phyloP scores from a whole-genome alignment of 2,797 vertebrate genomes.

The Apogon hyalosoma region DNA sequence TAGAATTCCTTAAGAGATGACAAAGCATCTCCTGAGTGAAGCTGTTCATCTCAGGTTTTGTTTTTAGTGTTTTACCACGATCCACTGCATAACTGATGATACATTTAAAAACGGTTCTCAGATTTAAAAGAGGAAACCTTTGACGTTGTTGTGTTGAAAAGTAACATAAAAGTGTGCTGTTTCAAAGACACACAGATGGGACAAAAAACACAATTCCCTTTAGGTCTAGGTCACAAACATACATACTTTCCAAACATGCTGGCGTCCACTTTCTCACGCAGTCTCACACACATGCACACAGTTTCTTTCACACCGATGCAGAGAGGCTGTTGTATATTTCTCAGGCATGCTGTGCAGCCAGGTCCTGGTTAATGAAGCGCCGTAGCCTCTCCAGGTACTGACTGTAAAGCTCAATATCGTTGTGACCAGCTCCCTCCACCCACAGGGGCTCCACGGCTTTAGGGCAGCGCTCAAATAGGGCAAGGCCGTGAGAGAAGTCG shows the following conservation, averaged over 20 bases:
- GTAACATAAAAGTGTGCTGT: conserved; percentile 64
- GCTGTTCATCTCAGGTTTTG: conserved; percentile 10
- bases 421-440: conserved; percentile 98
- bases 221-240: conserved; percentile 39
- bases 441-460: conserved; percentile 98
- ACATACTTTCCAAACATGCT: conserved; percentile 51
- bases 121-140: conserved; percentile 51
- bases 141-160: conserved; percentile 35
- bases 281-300: conserved; percentile 21
- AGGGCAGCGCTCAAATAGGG: conserved; percentile 96
- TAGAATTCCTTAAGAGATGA: conserved; percentile 19
- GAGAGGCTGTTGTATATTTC: conserved; percentile 61
- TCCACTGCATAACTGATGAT: conserved; percentile 35
- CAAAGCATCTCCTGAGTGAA: conserved; percentile 12
- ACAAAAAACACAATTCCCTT: conserved; percentile 46
- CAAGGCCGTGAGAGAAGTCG: conserved; percentile 97
- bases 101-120: conserved; percentile 46
- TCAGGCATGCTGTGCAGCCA: conserved; percentile 90
- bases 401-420: conserved; percentile 99
- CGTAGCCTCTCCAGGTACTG: conserved; percentile 98
- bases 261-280: conserved; percentile 6
- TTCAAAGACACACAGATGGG: conserved; percentile 77
- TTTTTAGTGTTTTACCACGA: conserved; percentile 37
- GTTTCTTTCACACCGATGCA: conserved; percentile 52
- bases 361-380: conserved; percentile 97